Evolutionary conservation across 2,113 vertebrate genomes (phyloP).

Genomic region (Neotoma lepida): DNA sequence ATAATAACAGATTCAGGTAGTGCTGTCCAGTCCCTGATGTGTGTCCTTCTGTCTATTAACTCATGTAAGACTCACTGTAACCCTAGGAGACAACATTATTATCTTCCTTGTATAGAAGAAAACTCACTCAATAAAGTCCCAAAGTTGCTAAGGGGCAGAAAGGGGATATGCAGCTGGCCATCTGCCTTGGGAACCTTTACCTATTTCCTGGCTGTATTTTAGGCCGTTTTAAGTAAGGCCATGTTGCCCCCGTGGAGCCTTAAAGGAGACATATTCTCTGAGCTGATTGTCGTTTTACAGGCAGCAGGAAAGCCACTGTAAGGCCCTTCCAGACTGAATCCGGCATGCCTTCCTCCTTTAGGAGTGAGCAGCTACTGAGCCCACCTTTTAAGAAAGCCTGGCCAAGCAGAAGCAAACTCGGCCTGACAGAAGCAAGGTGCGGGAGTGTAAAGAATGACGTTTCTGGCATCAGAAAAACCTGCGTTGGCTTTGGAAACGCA

Average conservation of each 20-base stretch:
- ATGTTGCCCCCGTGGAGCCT: background rate
- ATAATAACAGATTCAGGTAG: background rate
- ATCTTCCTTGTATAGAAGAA: background rate
- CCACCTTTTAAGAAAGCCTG: slow-evolving; percentile 54
- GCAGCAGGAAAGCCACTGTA: background rate
- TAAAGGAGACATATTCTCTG: background rate
- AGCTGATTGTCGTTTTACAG: background rate
- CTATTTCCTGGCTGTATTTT: background rate
- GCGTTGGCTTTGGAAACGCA: slow-evolving; percentile 63
- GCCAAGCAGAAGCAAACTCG: slow-evolving; percentile 68
- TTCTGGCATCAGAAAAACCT: slow-evolving; percentile 56
- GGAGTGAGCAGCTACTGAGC: background rate
- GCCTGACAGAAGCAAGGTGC: slow-evolving; percentile 57
- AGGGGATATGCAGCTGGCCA: background rate
- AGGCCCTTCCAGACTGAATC: background rate
- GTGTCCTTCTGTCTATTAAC: background rate
- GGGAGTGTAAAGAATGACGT: slow-evolving; percentile 67
- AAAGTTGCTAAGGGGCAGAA: background rate
- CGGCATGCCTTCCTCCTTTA: background rate
- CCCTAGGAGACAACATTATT: background rate
- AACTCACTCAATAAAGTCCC: slow-evolving; percentile 39
- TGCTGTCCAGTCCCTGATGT: background rate
- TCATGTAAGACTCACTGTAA: background rate
- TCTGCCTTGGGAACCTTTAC: background rate
- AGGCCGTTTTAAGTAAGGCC: background rate